Base-by-base conservation (phyloP, 2,113 vertebrate genomes). In the Urocolius indicus region DNA sequence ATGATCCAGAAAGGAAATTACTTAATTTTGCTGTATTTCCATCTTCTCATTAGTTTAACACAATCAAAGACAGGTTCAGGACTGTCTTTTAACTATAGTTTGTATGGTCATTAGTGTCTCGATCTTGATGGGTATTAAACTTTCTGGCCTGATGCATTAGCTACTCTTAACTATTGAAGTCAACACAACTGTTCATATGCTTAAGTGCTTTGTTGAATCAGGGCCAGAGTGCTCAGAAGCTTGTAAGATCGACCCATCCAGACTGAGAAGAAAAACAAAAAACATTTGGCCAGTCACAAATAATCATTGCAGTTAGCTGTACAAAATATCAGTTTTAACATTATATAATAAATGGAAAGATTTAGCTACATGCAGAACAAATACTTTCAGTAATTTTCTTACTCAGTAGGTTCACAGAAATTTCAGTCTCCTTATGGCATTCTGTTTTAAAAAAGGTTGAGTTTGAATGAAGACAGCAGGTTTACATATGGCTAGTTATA, bases 171-270 rank as follows among this genome's bases (percentile, higher is more conserved):
- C 43, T 80, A 18, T 7, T 74, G 63, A 86, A 85, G 34, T 90
- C 62, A 95, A 48, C 16, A 27, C 0, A 8, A 63, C 52, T 86
- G 38, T 66, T 88, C 46, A 13, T 38, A n/a, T 67, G 63, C 48
- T 67, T 63, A 83, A 91, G 85, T 88, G 72, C 82, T 83, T 84
- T 88, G 43, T 83, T 95, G 89, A 91, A 77, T 84, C 77, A 67
- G 38, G 59, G 63, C 75, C 94, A 30, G 20, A 36, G 13, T 51
- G 20, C 87, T 90, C 59, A 83, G 63, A 63, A 85, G 13, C 46
- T 83, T 80, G 55, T 63, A 74, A 58, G 55, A 73, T 80, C 61
- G 77, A 38, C 17, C 8, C 11, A 41, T 1, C 6, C 23, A n/a
- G 3, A 36, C 55, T 55, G 55, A 83, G 89, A 71, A 80, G 30